Evolutionary conservation across 30 jellyfish, hydroid and myxozoan species (phyloP), one percentile per base, ranked within the genome.

Genomic region (Catostylus mosaicus): DNA sequence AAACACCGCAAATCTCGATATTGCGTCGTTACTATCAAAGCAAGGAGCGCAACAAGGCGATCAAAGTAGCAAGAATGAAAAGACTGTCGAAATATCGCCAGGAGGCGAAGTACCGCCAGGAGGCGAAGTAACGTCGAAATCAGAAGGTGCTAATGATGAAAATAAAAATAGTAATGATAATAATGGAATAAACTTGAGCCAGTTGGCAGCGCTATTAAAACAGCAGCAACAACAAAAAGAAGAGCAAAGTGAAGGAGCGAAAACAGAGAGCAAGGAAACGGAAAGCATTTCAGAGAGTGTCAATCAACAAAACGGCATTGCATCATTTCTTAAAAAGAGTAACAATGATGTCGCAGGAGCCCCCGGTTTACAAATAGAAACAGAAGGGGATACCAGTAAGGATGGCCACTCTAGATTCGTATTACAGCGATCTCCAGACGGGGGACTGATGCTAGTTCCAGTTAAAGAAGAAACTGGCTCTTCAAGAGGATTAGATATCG

Each of bases 381-480:
- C 96, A 29, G 98, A 93, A 6, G 98, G 96, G 30, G 90, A 85
- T 31, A 85, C 88, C 60, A 57, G 92, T 2, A 77, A 34, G 32
- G 68, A 77, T 0, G 84, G 90, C 16, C 88, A 77, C 26, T 86
- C 98, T 7, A 95, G 81, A 23, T 93, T 88, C 64, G 68, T 96
- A 8, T 68, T 93, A 31, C 90, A 84, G 48, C 74, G 70, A 45
- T 80, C 90, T 19, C 94, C 93, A 61, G 97, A 88, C 59, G 98
- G 98, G 16, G 88, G 90, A 1, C 67, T 93, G 62, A 80, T 74
- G 71, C 90, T 92, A 35, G 96, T 92, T 33, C 98, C 98, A 31
- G 90, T 86, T 51, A 91, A 80, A 8, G 98, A 86, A 30, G 97
- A 88, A 30, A 95, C 95, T 30, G 89, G 88, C 14, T 88, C 84